These are phyloP conservation scores for Trididemnum clinides DNA, from an alignment of 23 tunicate species.

Conservation along the genomic window DNA sequence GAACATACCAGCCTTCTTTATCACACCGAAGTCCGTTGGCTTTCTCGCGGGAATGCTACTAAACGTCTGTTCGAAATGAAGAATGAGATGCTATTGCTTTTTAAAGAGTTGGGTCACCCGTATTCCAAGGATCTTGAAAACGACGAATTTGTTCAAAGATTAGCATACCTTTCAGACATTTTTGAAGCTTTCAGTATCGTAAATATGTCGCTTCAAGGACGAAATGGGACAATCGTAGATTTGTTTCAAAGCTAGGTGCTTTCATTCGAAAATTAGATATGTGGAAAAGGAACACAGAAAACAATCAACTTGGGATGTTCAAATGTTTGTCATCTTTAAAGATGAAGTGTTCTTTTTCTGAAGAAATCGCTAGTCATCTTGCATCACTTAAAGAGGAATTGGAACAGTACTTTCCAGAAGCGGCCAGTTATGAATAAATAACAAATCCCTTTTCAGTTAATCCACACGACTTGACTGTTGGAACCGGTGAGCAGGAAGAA, in stretches of 20 bases:
- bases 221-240: slow-evolving; percentile 26
- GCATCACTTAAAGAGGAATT: slow-evolving; percentile 36
- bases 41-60: slow-evolving; percentile 22
- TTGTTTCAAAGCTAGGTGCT: slow-evolving; percentile 27
- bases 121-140: slow-evolving; percentile 22
- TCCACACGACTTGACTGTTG: slow-evolving; percentile 22
- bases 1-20: slow-evolving; percentile 36
- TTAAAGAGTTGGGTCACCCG: slow-evolving; percentile 18
- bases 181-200: slow-evolving; percentile 25
- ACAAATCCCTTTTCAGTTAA: slow-evolving; percentile 28
- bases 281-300: slow-evolving; percentile 28
- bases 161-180: slow-evolving; percentile 30
- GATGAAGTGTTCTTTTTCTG: slow-evolving; percentile 30
- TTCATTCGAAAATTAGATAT: slow-evolving; percentile 21
- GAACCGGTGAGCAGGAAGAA: not conserved
- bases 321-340: slow-evolving; percentile 13
- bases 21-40: slow-evolving; percentile 50
- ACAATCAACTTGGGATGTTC: slow-evolving; percentile 24
- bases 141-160: slow-evolving; percentile 29
- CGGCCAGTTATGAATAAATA: slow-evolving; percentile 11
- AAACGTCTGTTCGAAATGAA: slow-evolving; percentile 30
- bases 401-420: slow-evolving; percentile 36
- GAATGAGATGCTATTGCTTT: slow-evolving; percentile 17
- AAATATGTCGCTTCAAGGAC: slow-evolving; percentile 30
- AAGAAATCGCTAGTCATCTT: slow-evolving; percentile 32